Evolutionary conservation across 2,888 invertebrate species (phyloP).

Genomic region (Caenorhabditis becei): DNA sequence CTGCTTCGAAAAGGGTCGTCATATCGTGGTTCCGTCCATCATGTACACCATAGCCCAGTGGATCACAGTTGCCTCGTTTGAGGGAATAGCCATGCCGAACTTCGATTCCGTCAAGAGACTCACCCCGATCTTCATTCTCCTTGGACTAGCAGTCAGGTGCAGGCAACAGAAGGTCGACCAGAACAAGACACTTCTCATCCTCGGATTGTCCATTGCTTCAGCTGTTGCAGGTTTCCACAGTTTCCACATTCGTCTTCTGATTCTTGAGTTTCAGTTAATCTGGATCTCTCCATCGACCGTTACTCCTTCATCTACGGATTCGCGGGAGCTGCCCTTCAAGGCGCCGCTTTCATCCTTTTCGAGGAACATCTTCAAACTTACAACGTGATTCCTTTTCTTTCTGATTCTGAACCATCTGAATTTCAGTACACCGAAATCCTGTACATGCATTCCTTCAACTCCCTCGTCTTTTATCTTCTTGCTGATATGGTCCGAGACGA

Average conservation of each 20-base stretch:
- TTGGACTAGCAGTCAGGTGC: constrained; percentile 47
- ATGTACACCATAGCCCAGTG: constrained; percentile 83
- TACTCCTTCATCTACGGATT: constrained; percentile 77
- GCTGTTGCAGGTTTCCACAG: constrained; percentile 64
- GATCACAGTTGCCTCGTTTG: constrained; percentile 83
- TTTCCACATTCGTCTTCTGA: too few species aligned
- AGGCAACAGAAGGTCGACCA: constrained; percentile 54
- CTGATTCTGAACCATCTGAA: background rate
- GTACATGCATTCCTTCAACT: constrained; percentile 80
- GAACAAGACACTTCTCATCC: constrained; percentile 55
- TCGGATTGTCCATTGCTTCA: constrained; percentile 67
- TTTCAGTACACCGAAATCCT: constrained; percentile 75
- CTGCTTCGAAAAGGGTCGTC: constrained; percentile 82
- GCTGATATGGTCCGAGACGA: constrained; percentile 80
- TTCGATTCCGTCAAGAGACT: constrained; percentile 84
- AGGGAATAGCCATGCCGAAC: constrained; percentile 84
- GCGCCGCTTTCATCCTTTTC: constrained; percentile 65
- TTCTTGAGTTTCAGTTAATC: constrained; percentile 77
- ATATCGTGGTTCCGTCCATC: constrained; percentile 83
- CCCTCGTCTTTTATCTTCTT: constrained; percentile 77
- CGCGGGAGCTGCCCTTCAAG: constrained; percentile 71
- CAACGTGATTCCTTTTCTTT: constrained; percentile 17
- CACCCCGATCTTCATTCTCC: constrained; percentile 64
- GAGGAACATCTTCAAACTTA: constrained; percentile 63
- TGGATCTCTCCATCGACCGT: constrained; percentile 75